A percentile compares a stretch with the other conserved stretches of the same genome.
phyloP scores from a whole-genome alignment of 2,797 vertebrate species.

The Linurgus olivaceus region DNA sequence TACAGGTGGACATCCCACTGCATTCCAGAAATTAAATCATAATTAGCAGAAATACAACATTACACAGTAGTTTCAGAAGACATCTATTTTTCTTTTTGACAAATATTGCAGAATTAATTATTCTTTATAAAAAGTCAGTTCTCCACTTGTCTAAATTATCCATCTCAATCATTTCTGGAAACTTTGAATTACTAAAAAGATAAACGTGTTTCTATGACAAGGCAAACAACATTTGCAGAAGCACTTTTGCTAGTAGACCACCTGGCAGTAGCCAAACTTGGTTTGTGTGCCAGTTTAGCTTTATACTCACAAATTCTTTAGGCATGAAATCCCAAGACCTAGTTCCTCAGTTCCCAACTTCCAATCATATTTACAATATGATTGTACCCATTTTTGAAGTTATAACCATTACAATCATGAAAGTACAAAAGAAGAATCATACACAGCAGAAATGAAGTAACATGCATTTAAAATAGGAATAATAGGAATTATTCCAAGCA shows the following conservation, averaged over 20 bases:
- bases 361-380: not conserved
- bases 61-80: not conserved
- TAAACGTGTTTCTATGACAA: not conserved
- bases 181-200: not conserved
- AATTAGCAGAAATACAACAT: slow-evolving; percentile 39
- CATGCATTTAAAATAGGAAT: not conserved
- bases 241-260: not conserved
- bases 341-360: not conserved
- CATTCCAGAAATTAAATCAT: slow-evolving; percentile 46
- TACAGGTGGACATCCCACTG: slow-evolving; percentile 17
- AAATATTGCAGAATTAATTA: not conserved
- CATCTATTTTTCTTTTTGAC: not conserved
- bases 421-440: not conserved
- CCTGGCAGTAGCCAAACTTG: not conserved
- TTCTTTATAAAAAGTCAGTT: not conserved
- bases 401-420: not conserved
- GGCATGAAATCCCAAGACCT: not conserved
- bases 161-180: not conserved
- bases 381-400: not conserved
- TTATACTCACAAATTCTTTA: not conserved
- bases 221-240: not conserved
- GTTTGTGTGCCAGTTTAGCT: not conserved
- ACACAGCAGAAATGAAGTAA: not conserved
- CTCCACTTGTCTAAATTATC: not conserved
- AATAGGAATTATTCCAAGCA: not conserved